phyloP scores from a whole-genome alignment of 2,888 invertebrate genomes.

The Lobophora halterata region DNA sequence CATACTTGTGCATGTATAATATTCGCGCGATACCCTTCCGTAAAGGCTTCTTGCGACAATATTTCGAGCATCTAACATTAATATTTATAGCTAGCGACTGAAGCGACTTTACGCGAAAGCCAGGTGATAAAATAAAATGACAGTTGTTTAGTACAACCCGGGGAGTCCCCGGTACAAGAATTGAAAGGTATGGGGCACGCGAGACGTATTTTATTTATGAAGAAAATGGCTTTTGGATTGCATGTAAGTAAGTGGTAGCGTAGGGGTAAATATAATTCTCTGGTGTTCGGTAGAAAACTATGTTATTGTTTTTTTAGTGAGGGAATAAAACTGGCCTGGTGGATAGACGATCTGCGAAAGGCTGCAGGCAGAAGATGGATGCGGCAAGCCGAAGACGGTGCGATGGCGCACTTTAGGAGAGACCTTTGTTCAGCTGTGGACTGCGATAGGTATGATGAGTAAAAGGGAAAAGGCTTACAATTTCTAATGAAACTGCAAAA shows the following conservation, averaged over 20 bases:
- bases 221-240: slow-evolving; percentile 75
- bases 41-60: slow-evolving; percentile 55
- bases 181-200: slow-evolving; percentile 77
- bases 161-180: slow-evolving; percentile 71
- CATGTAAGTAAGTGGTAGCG: slow-evolving; percentile 52
- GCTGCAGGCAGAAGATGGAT: too few relatives aligned
- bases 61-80: slow-evolving; percentile 69
- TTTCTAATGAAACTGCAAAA: too few relatives aligned
- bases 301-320: slow-evolving; percentile 6
- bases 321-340: neutral
- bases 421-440: too few relatives aligned
- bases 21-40: slow-evolving; percentile 23
- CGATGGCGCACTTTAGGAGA: too few relatives aligned
- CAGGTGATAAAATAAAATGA: slow-evolving; percentile 80
- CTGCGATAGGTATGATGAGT: too few relatives aligned
- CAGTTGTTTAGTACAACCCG: slow-evolving; percentile 77
- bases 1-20: too few relatives aligned
- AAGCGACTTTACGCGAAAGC: slow-evolving; percentile 72
- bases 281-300: slow-evolving; percentile 18
- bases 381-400: too few relatives aligned
- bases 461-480: too few relatives aligned
- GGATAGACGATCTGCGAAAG: too few relatives aligned
- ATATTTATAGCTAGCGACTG: slow-evolving; percentile 76
- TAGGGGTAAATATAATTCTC: slow-evolving; percentile 31
- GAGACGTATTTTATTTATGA: slow-evolving; percentile 77